Evolutionary conservation across 2,888 invertebrate genomes (phyloP).

Genomic region (Malacosoma neustria): DNA sequence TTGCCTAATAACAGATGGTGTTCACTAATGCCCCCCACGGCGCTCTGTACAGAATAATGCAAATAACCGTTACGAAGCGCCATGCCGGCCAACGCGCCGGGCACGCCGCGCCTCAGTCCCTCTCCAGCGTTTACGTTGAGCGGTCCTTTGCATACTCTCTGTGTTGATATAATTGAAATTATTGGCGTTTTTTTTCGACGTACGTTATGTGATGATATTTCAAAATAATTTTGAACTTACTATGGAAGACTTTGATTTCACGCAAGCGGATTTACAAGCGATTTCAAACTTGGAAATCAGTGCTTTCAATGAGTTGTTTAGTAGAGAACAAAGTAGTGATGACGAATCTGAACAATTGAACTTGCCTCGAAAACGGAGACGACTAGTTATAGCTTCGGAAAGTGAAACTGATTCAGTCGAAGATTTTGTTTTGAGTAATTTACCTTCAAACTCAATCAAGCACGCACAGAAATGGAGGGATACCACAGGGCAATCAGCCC

Average conservation of each 20-base stretch:
- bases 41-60: too few species aligned
- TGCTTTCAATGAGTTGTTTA: conserved; percentile 18
- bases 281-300: conserved; percentile 18
- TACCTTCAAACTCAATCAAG: conserved; percentile 18
- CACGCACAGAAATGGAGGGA: conserved; percentile 17
- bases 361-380: conserved; percentile 20
- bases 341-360: conserved; percentile 19
- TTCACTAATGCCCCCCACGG: too few species aligned
- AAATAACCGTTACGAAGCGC: too few species aligned
- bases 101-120: too few species aligned
- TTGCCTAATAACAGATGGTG: too few species aligned
- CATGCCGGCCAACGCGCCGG: too few species aligned
- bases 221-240: too few species aligned
- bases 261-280: conserved; percentile 19
- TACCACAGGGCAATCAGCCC: conserved; percentile 21
- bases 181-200: too few species aligned
- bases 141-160: too few species aligned
- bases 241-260: conserved; percentile 20
- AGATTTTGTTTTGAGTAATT: conserved; percentile 22
- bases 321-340: conserved; percentile 17
- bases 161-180: too few species aligned
- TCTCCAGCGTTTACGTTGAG: too few species aligned
- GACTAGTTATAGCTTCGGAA: conserved; percentile 21
- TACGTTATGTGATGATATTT: too few species aligned
- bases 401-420: conserved; percentile 21